phyloP scores from a whole-genome alignment of 1,140 invertebrate species.

The Euwallacea fornicatus region DNA sequence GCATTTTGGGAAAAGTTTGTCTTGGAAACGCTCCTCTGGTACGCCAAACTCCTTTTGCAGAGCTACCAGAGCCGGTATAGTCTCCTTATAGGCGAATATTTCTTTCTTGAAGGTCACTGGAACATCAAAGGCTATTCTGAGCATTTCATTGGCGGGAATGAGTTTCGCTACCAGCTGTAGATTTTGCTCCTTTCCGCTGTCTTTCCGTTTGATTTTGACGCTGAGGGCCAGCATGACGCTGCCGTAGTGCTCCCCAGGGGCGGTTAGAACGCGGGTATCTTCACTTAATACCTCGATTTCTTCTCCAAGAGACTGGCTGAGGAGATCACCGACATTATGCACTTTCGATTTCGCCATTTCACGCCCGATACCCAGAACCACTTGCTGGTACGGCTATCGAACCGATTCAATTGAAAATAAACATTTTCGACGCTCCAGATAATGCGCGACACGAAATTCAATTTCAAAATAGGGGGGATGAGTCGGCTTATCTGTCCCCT shows the following conservation, averaged over 20 bases:
- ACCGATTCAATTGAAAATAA: slow-evolving; percentile 12
- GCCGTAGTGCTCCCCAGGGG: slow-evolving; percentile 51
- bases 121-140: slow-evolving; percentile 60
- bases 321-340: slow-evolving; percentile 42
- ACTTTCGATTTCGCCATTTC: slow-evolving; percentile 46
- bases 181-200: slow-evolving; percentile 45
- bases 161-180: slow-evolving; percentile 61
- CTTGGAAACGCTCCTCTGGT: slow-evolving; percentile 50
- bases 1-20: slow-evolving; percentile 56
- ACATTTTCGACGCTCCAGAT: slow-evolving; percentile 13
- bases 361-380: no score
- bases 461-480: slow-evolving; percentile 18
- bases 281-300: slow-evolving; percentile 46
- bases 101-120: slow-evolving; percentile 63
- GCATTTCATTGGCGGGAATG: slow-evolving; percentile 59
- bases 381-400: neutral
- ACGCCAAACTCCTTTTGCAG: slow-evolving; percentile 57
- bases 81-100: slow-evolving; percentile 58
- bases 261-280: slow-evolving; percentile 45
- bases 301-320: slow-evolving; percentile 41
- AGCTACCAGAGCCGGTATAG: slow-evolving; percentile 56
- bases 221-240: slow-evolving; percentile 49
- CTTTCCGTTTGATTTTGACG: slow-evolving; percentile 41
- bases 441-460: slow-evolving; percentile 17
- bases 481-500: neutral